phyloP scores from a whole-genome alignment of 1,140 invertebrate genomes.

The Chymomyza costata region DNA sequence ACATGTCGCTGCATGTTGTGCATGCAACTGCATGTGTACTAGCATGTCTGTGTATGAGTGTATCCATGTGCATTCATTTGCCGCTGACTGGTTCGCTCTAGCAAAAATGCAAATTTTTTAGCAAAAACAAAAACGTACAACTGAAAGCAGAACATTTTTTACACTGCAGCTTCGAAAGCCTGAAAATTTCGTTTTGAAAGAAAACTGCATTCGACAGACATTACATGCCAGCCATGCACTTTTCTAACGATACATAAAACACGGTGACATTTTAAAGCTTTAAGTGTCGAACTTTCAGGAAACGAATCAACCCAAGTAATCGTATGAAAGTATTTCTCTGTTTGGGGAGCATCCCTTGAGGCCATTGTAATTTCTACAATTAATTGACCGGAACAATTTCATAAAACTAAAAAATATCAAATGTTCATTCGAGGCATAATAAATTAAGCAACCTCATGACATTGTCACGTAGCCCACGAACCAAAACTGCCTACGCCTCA shows the following conservation, averaged over 20 bases:
- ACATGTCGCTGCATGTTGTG: conserved; percentile 8
- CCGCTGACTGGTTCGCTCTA: conserved; percentile 20
- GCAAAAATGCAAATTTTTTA: conserved; percentile 69
- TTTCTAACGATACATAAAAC: conserved; percentile 26
- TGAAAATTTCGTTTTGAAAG: conserved; percentile 64
- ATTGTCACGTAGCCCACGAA: conserved; percentile 47
- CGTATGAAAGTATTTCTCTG: no score
- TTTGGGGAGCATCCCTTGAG: no score
- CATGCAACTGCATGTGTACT: neutral
- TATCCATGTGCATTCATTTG: conserved; percentile 56
- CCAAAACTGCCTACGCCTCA: conserved; percentile 1
- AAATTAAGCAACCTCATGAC: conserved; percentile 48
- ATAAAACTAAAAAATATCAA: conserved; percentile 61
- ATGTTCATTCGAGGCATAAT: conserved; percentile 37
- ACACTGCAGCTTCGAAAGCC: conserved; percentile 69
- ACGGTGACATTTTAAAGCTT: conserved; percentile 38
- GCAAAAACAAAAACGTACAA: conserved; percentile 30
- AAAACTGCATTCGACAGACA: conserved; percentile 61
- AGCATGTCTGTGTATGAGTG: conserved; percentile 6
- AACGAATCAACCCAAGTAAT: no score
- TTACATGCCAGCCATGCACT: conserved; percentile 24
- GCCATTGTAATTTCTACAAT: conserved; percentile 49
- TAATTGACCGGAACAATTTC: conserved; percentile 73
- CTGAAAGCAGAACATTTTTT: conserved; percentile 49
- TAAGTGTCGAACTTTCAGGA: conserved; percentile 18